Percentiles rank a stretch among this genome's conserved stretches.
These are phyloP conservation scores for Ommatoiulus sabulosus DNA, from an alignment of 2,888 invertebrate genomes.

Conservation along the genomic window DNA sequence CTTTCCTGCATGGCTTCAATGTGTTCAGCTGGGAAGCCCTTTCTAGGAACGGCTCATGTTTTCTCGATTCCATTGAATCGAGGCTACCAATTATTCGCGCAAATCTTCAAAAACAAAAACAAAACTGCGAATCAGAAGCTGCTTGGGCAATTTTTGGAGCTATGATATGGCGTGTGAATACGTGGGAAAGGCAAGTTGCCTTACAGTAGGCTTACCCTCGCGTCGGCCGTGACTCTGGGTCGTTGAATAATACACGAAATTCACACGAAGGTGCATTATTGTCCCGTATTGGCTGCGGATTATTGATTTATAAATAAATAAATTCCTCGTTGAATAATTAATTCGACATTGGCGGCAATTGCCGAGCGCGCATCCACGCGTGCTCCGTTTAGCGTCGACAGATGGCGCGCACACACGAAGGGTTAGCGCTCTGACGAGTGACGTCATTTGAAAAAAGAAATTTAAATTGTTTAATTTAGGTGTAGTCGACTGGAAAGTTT, in stretches of 20 bases:
- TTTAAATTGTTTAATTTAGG: neutral
- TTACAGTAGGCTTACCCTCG: too few species aligned
- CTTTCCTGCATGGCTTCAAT: too few species aligned
- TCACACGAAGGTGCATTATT: neutral
- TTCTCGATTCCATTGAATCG: too few species aligned
- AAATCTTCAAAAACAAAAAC: too few species aligned
- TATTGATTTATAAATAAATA: conserved; percentile 19
- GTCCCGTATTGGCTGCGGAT: conserved; percentile 19
- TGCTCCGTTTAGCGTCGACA: neutral
- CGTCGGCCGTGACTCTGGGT: neutral
- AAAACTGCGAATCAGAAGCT: too few species aligned
- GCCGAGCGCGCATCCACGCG: neutral
- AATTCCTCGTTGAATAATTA: neutral
- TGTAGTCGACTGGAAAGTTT: neutral
- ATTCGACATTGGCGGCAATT: neutral
- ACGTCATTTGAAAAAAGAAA: neutral
- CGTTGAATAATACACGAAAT: neutral
- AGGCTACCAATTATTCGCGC: too few species aligned
- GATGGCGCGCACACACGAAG: neutral
- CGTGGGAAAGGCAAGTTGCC: too few species aligned
- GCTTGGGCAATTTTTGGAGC: too few species aligned
- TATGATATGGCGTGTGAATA: too few species aligned
- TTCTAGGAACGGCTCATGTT: too few species aligned
- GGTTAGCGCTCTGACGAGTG: neutral
- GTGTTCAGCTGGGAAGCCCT: too few species aligned